Base-by-base conservation (phyloP, 2,888 invertebrate genomes). In the Balanococcus diminutus region DNA sequence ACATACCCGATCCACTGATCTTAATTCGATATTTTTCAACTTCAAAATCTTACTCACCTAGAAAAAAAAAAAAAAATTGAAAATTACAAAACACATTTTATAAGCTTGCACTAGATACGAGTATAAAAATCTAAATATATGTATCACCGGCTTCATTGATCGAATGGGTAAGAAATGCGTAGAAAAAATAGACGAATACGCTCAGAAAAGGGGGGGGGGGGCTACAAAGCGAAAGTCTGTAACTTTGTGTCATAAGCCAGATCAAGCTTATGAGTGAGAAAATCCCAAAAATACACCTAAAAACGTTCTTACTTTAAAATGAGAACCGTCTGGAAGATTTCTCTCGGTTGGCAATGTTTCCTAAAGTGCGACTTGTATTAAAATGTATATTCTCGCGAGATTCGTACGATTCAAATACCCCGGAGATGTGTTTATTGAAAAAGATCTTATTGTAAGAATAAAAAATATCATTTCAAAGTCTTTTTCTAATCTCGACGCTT, bases 221-320 rank as follows among this genome's bases (percentile, higher is more conserved):
- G 56, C 22, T 56, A 56, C 56, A 56, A 56, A 56, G 28, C 75
- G 32, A 79, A 79, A 79, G 75, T 79, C 75, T 32, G 75, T 79
- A 79, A 79, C 75, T 79, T n/a, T 79, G 19, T 79, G 75, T 79
- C 75, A 79, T 79, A 79, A 79, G 36, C 75, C 75, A 36, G 75
- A 79, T 79, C 75, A 79, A 79, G 36, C 75, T 79, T 79, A 79
- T 36, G 75, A 36, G 75, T 79, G 36, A 79, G 75, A 79, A 79
- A 79, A 79, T 79, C 75, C 75, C 75, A 79, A 79, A 79, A 19
- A 79, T 79, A 79, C 75, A 79, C 32, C 75, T 79, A 79, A 79
- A 56, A 79, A 79, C 75, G 9, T 79, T 32, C 36, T 79, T 36
- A 79, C 36, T 79, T 79, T 79, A 36, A 79, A 79, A 79, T 72